Percentiles rank a stretch among this genome's conserved stretches.
These are phyloP conservation scores for Caenorhabditis panamensis DNA, from an alignment of 2,888 invertebrate species.

Conservation along the genomic window DNA sequence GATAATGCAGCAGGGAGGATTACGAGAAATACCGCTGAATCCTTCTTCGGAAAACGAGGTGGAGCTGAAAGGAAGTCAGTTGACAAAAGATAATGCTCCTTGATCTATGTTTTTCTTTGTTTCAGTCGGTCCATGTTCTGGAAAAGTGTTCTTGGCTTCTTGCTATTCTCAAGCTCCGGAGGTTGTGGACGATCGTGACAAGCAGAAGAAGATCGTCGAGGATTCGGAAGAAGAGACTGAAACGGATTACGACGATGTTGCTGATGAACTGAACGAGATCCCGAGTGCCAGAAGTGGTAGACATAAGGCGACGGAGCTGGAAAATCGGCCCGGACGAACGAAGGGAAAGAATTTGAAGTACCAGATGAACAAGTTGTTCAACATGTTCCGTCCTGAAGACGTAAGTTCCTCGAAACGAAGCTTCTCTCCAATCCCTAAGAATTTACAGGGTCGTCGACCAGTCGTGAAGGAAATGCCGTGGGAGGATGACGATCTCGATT, in stretches of 20 bases:
- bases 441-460: constrained; percentile 36
- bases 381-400: constrained; percentile 54
- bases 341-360: constrained; percentile 55
- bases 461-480: constrained; percentile 49
- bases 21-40: constrained; percentile 67
- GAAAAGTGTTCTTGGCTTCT: constrained; percentile 63
- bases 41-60: constrained; percentile 61
- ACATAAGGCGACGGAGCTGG: constrained; percentile 39
- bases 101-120: neutral
- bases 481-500: constrained; percentile 55
- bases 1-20: constrained; percentile 75
- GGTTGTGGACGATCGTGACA: constrained; percentile 61
- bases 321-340: constrained; percentile 29
- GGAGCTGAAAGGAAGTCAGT: constrained; percentile 61
- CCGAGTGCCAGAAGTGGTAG: constrained; percentile 51
- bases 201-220: constrained; percentile 67
- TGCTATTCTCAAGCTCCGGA: constrained; percentile 70
- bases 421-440: neutral
- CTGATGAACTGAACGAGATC: constrained; percentile 52
- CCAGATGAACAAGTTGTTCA: constrained; percentile 52
- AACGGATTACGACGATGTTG: constrained; percentile 67
- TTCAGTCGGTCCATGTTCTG: constrained; percentile 64
- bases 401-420: neutral
- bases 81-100: neutral
- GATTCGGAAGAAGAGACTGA: constrained; percentile 69